Base-by-base conservation (phyloP, 2,113 vertebrate species). In the Scartelaos histophorus region DNA sequence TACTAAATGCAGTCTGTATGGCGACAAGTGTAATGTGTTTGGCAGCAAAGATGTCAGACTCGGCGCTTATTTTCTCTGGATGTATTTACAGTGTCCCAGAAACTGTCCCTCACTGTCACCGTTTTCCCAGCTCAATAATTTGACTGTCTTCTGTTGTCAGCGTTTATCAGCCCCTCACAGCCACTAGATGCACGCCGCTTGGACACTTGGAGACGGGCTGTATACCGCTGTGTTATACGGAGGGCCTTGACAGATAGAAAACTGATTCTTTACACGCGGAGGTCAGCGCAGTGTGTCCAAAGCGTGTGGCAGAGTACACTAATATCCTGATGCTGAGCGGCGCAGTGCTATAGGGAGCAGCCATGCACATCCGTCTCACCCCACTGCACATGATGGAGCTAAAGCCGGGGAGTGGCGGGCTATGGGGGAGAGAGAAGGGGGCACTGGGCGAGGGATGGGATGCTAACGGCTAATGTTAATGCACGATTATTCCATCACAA, bases 291-390 rank as follows among this genome's bases (percentile, higher is more conserved):
- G 78, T 86, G 82, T 80, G 83, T 83, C 87, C 80, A 79, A 85
- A 73, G 74, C 66, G 75, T 86, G 76, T 85, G 86, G 85, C 79
- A 79, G 86, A 86, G 84, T 84, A 89, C 86, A 83, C 88, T 84
- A 86, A 89, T 85, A 82, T 91, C 87, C 87, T 82, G 74, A 62
- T 90, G 86, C 88, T 87, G 85, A 89, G 86, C 73, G 76, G 75
- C 38, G 81, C 74, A 82, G 85, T 70, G 82, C 85, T 86, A 83
- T 87, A 84, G 82, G 82, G 88, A 64, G 85, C 85, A 70, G 82
- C 85, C 87, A 87, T 89, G 88, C 85, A 81, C 80, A 46, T 88
- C 91, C 70, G 91, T 92, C 81, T 83, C 84, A 87, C 84, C 88
- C 81, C 66, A 15, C 67, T 87, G 83, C 87, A 75, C 82, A 77